Base-by-base conservation (phyloP, 2,888 invertebrate genomes). In the Lymantria dispar region DNA sequence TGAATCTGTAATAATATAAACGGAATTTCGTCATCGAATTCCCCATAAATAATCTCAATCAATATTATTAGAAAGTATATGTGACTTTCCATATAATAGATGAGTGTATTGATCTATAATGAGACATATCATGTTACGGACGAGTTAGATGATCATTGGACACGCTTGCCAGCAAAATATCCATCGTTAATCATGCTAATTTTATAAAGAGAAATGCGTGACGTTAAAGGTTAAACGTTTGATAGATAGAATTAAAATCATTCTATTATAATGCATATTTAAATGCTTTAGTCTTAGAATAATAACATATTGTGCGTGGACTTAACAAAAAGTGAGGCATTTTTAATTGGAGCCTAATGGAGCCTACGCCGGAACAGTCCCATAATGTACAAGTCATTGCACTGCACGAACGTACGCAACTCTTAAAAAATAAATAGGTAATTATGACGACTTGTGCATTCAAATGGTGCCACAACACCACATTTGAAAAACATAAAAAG, bases 51-150 rank as follows among this genome's bases (percentile, higher is more conserved):
- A 46, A 47, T 43, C 38, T 15, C 43, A 53, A 64, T 62, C 53
- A 64, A 64, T 60, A 53, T 48, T 43, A 50, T 53, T 64, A 60
- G 64, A 64, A 62, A 61, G 61, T 55, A 50, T 22, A 22, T 42
- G 14, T 10, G 33, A 12, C 52, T 60, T 48, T 64, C 61, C 43
- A 60, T 52, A 54, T 52, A 54, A 48, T 38, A 40, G 55, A 53
- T 44, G 41, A 42, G 41, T 38, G 38, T 38, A 55, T 47, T 40
- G 48, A 44, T 50, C 47, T 52, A 44, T 50, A 55, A 64, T 45
- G 37, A 41, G 45, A 41, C 43, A 45, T 60, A 58, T 64, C 47
- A 50, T 41, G 22, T 64, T 61, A 54, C 64, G 40, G 40, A 40
- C 15, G 38, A 41, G 40, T 12, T 42, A 37, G 36, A 52, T 50